phyloP scores from a whole-genome alignment of 2,888 invertebrate species.

The Nemotelus nigrinus region DNA sequence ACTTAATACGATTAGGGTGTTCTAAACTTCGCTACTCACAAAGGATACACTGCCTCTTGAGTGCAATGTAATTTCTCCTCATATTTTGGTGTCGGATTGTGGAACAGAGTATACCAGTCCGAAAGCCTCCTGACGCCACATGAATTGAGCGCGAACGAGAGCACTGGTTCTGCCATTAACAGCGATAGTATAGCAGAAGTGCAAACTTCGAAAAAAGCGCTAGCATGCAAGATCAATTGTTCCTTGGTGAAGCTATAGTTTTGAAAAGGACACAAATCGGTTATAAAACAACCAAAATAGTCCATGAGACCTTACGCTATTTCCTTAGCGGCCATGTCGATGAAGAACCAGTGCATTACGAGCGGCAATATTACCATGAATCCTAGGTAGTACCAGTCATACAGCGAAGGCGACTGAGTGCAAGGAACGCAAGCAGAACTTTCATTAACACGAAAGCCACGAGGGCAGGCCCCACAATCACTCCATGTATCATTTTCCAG shows the following conservation, averaged over 20 bases:
- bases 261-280: background rate
- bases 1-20: too few species aligned
- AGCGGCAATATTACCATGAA: constrained; percentile 92
- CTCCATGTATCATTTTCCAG: constrained; percentile 76
- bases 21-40: constrained; percentile 72
- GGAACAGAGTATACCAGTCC: constrained; percentile 96
- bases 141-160: constrained; percentile 78
- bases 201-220: constrained; percentile 84
- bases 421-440: constrained; percentile 81
- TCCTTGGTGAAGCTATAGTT: constrained; percentile 74
- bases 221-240: constrained; percentile 79
- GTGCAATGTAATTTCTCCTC: constrained; percentile 90
- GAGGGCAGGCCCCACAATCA: constrained; percentile 86
- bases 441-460: constrained; percentile 81
- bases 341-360: constrained; percentile 91
- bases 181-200: constrained; percentile 81
- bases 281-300: constrained; percentile 7
- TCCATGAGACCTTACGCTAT: constrained; percentile 69
- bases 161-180: constrained; percentile 83
- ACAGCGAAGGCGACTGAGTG: constrained; percentile 77
- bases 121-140: constrained; percentile 83
- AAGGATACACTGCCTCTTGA: constrained; percentile 96
- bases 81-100: constrained; percentile 95
- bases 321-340: constrained; percentile 82
- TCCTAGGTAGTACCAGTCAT: constrained; percentile 95